Base-by-base conservation (phyloP, 2,888 invertebrate genomes). In the Chalcosyrphus nemorum region DNA sequence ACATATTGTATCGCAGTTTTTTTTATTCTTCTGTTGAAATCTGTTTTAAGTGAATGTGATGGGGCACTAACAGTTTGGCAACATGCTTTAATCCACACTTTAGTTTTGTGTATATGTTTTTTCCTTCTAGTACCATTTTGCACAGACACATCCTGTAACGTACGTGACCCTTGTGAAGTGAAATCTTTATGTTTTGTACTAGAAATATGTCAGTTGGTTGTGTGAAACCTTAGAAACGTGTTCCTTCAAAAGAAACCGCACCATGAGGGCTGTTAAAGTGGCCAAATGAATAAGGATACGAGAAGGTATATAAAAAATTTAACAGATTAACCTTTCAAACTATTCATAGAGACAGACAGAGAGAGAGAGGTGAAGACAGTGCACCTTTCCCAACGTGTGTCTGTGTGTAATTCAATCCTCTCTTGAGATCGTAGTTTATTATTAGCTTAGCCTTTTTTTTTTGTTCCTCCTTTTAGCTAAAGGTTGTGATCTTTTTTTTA, bases 251-350 rank as follows among this genome's bases (percentile, higher is more conserved):
- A 78, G 61, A 13, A 70, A 70, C 71, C 77, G 21, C 78, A 54
- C 24, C 66, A 78, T 57, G 47, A 56, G 52, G 78, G 56, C 57
- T 80, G 57, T 84, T 74, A 50, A 80, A 84, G 74, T 80, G 74
- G 68, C 78, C 74, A 70, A 80, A 72, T 72, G 75, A 68, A 68
- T 32, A 63, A 61, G 45, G 50, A 32, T 32, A 32, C n/a, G 27
- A 56, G 54, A 29, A 41, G 38, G 32, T n/a, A n/a, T n/a, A n/a
- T n/a, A 47, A 41, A 59, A 52, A 75, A 76, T 57, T 74, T 77
- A 84, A 78, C 63, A 84, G 84, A 84, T 84, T 84, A 84, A 84
- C 84, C 84, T 84, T 80, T 84, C 74, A 84, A 84, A 80, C 84
- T 80, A 74, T 61, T 70, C 80, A 74, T 43, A 74, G 74, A 65